These are phyloP conservation scores for Pangasius djambal DNA, from an alignment of 2,797 vertebrate genomes.

Conservation along the genomic window DNA sequence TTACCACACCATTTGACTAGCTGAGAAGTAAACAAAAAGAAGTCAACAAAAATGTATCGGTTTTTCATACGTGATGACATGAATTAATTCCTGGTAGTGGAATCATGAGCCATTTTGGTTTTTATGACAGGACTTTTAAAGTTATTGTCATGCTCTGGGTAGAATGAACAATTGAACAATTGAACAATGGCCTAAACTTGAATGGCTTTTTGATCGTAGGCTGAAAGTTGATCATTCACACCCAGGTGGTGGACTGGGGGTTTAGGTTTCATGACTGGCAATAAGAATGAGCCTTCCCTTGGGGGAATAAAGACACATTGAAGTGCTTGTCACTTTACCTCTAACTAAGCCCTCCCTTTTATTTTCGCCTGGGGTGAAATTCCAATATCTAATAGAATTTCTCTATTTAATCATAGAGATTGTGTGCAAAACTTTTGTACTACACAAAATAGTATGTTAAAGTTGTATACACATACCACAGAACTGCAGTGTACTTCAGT, in stretches of 20 bases:
- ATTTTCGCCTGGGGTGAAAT: neutral
- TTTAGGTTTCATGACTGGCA: neutral
- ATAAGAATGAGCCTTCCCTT: neutral
- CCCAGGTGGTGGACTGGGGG: neutral
- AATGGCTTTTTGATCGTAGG: too few relatives aligned
- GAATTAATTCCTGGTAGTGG: neutral
- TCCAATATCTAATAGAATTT: neutral
- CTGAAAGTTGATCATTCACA: neutral
- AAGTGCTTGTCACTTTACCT: neutral
- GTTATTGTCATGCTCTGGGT: neutral
- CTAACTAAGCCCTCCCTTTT: neutral
- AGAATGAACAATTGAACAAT: neutral
- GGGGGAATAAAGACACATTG: neutral
- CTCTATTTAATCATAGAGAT: neutral
- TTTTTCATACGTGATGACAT: too few relatives aligned
- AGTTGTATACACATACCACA: neutral
- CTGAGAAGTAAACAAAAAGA: neutral
- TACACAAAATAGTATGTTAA: neutral
- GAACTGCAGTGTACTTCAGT: too few relatives aligned
- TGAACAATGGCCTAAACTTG: neutral
- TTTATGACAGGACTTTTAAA: neutral
- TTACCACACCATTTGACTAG: neutral
- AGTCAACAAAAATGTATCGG: too few relatives aligned
- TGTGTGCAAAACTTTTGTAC: neutral
- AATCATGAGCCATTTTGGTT: neutral